phyloP scores from a whole-genome alignment of 2,888 invertebrate species.

The Hecatera dysodea region DNA sequence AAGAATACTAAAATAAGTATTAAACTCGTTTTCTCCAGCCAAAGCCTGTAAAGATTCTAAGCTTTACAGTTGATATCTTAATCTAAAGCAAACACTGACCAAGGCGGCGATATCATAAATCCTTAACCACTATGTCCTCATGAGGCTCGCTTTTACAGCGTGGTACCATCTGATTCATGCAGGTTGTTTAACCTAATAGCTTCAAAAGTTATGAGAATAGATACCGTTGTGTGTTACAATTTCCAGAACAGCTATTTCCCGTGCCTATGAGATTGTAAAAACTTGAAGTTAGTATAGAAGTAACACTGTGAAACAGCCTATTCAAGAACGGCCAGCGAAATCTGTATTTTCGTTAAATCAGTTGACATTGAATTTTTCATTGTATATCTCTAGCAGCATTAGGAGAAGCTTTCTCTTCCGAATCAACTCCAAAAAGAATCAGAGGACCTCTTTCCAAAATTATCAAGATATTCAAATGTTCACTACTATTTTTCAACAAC shows the following conservation, averaged over 20 bases:
- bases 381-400: too few species aligned
- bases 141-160: constrained; percentile 45
- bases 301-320: neutral
- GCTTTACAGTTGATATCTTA: constrained; percentile 25
- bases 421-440: neutral
- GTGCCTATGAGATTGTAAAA: neutral
- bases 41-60: neutral
- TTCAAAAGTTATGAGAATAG: constrained; percentile 30
- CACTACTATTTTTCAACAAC: constrained; percentile 2
- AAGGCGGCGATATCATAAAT: constrained; percentile 45
- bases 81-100: constrained; percentile 52
- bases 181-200: constrained; percentile 46
- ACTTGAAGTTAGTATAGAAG: neutral
- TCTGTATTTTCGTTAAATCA: neutral
- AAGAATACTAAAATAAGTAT: neutral
- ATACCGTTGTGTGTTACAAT: constrained; percentile 29
- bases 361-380: neutral
- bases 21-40: neutral
- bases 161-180: constrained; percentile 65
- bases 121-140: constrained; percentile 59
- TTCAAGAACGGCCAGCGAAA: neutral
- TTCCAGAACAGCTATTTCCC: constrained; percentile 38
- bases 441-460: neutral
- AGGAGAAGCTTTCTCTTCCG: too few species aligned
- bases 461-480: neutral